Conservation (phyloP, 2,888 invertebrate species). For the Sycophila texana region DNA sequence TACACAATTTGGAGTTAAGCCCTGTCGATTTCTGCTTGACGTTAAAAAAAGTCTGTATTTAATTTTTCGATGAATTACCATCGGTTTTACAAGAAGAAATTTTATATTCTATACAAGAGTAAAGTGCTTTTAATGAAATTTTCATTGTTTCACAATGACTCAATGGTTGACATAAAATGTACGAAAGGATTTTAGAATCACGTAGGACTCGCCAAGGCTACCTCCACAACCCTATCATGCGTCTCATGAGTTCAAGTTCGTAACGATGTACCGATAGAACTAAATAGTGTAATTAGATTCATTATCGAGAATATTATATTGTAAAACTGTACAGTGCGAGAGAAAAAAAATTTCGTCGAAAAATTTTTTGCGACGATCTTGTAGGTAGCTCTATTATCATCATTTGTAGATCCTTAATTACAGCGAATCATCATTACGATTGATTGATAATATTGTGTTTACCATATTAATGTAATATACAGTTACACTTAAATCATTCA, state of each 20-base stretch:
- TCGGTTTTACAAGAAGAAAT: background rate
- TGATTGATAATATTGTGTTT: constrained; percentile 71
- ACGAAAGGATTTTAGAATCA: background rate
- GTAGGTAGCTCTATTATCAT: constrained; percentile 70
- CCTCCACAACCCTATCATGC: constrained; percentile 52
- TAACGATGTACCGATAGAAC: constrained; percentile 63
- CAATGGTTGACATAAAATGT: too few relatives aligned
- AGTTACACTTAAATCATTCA: constrained; percentile 65
- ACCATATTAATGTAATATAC: constrained; percentile 73
- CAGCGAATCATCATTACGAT: constrained; percentile 60
- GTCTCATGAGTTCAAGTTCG: constrained; percentile 66
- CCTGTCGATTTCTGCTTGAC: constrained; percentile 31
- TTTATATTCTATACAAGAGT: too few relatives aligned
- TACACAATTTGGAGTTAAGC: constrained; percentile 44
- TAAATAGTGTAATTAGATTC: constrained; percentile 67
- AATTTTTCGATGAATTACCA: background rate
- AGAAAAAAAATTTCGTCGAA: constrained; percentile 55
- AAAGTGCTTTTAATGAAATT: too few relatives aligned
- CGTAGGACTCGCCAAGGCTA: constrained; percentile 60
- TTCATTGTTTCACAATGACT: too few relatives aligned
- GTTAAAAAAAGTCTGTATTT: background rate
- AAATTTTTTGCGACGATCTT: constrained; percentile 55
- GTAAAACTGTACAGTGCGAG: constrained; percentile 71
- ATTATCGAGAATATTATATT: constrained; percentile 62
- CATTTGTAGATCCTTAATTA: constrained; percentile 56